These are phyloP conservation scores for Pituophis catenifer DNA, from an alignment of 2,113 vertebrate species.

Conservation along the genomic window DNA sequence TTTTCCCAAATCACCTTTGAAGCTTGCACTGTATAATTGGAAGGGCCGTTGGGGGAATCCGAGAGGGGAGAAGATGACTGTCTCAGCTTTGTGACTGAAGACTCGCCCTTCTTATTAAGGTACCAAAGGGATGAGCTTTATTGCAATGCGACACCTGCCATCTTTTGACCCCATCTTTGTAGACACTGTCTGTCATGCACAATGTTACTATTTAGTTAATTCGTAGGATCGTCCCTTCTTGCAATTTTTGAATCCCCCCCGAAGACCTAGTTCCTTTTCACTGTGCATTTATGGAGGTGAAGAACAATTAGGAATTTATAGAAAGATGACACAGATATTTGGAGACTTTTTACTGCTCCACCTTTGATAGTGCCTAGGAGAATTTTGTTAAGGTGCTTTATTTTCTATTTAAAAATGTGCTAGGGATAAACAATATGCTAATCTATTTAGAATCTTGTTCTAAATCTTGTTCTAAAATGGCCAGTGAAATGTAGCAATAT, in stretches of 20 bases:
- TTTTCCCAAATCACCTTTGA: neutral
- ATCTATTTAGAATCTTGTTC: neutral
- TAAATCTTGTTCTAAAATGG: neutral
- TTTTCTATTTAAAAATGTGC: conserved; percentile 1
- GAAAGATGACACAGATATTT: neutral
- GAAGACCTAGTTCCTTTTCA: neutral
- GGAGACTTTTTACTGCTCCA: neutral
- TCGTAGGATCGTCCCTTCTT: neutral
- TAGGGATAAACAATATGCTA: neutral
- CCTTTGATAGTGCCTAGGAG: neutral
- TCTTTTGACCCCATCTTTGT: neutral
- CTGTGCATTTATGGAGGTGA: neutral
- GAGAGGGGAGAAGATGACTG: neutral
- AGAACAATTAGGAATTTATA: neutral
- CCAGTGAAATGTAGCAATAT: neutral
- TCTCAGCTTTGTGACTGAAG: neutral
- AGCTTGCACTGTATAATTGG: neutral
- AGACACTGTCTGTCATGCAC: neutral
- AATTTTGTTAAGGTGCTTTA: neutral
- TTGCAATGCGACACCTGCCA: neutral
- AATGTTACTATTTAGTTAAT: neutral
- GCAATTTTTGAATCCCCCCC: neutral
- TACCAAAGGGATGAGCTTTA: neutral
- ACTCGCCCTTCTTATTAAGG: neutral
- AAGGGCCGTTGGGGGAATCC: neutral